Evolutionary conservation across 2,888 invertebrate species (phyloP).

Genomic region (Cephus runcator): DNA sequence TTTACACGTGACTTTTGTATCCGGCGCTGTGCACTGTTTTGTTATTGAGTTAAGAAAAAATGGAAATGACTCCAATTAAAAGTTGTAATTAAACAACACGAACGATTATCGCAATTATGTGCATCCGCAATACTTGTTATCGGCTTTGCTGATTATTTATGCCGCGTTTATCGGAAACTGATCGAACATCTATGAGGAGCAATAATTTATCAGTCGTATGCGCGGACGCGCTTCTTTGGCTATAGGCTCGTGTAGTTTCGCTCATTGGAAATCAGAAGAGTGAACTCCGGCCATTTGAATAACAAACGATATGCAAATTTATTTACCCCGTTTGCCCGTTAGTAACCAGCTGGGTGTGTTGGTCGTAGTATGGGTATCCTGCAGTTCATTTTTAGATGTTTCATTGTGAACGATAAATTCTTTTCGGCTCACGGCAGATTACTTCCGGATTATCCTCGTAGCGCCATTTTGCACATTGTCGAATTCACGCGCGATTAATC

Average conservation of each 20-base stretch:
- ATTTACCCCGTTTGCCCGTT: slow-evolving; percentile 21
- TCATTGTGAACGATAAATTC: slow-evolving; percentile 25
- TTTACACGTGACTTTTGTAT: too few species aligned
- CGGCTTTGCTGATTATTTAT: slow-evolving; percentile 46
- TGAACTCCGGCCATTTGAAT: slow-evolving; percentile 59
- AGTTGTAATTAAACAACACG: slow-evolving; percentile 37
- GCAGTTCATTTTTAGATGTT: slow-evolving; percentile 4
- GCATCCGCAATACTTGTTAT: slow-evolving; percentile 48
- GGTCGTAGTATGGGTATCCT: not conserved
- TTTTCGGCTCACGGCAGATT: slow-evolving; percentile 17
- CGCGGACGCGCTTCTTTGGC: slow-evolving; percentile 42
- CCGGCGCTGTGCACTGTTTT: too few species aligned
- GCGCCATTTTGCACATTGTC: too few species aligned
- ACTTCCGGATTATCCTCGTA: slow-evolving; percentile 3
- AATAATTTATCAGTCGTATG: slow-evolving; percentile 52
- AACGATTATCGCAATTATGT: slow-evolving; percentile 48
- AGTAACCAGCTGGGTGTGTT: slow-evolving; percentile 13
- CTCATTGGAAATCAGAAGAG: slow-evolving; percentile 55
- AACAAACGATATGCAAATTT: slow-evolving; percentile 63
- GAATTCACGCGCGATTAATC: too few species aligned
- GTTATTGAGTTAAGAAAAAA: too few species aligned
- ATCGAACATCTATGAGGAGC: slow-evolving; percentile 34
- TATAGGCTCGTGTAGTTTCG: slow-evolving; percentile 38
- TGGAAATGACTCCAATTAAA: too few species aligned
- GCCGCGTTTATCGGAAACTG: slow-evolving; percentile 12